Conservation (phyloP, 1,140 invertebrate species). For the Rhagoletis pomonella region DNA sequence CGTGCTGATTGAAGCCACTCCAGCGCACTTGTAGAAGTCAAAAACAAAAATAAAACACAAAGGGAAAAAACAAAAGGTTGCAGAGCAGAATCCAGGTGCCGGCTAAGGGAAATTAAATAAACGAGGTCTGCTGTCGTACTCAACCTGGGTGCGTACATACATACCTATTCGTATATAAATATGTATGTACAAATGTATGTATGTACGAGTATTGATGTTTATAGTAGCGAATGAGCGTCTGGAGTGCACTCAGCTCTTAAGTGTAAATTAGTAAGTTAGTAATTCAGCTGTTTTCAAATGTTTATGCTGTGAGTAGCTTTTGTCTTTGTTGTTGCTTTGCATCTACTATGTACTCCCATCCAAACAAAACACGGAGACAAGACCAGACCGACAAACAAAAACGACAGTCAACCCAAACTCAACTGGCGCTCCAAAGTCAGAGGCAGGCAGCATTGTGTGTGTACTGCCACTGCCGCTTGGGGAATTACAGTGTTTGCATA, state of each 20-base stretch:
- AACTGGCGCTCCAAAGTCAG: neutral
- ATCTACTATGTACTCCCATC: neutral
- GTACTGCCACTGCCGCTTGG: neutral
- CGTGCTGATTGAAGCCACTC: slow-evolving; percentile 13
- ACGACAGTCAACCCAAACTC: slow-evolving; percentile 2
- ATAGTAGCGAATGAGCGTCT: slow-evolving; percentile 26
- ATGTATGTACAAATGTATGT: neutral
- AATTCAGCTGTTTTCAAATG: slow-evolving; percentile 51
- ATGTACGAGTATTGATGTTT: neutral
- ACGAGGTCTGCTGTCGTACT: neutral
- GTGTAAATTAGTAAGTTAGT: slow-evolving; percentile 50
- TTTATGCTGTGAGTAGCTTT: slow-evolving; percentile 37
- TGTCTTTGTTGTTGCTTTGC: slow-evolving; percentile 5
- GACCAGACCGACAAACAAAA: neutral
- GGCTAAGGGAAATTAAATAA: slow-evolving; percentile 11
- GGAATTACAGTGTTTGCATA: slow-evolving; percentile 36
- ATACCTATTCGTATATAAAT: too few species aligned
- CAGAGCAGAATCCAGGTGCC: neutral
- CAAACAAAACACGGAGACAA: neutral
- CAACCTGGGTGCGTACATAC: neutral
- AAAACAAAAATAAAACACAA: neutral
- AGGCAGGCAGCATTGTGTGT: neutral
- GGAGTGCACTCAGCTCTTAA: slow-evolving; percentile 50
- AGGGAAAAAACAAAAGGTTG: neutral
- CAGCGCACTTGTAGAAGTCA: neutral